Evolutionary conservation across 2,797 vertebrate species (phyloP).

Genomic region (Semaprochilodus insignis): DNA sequence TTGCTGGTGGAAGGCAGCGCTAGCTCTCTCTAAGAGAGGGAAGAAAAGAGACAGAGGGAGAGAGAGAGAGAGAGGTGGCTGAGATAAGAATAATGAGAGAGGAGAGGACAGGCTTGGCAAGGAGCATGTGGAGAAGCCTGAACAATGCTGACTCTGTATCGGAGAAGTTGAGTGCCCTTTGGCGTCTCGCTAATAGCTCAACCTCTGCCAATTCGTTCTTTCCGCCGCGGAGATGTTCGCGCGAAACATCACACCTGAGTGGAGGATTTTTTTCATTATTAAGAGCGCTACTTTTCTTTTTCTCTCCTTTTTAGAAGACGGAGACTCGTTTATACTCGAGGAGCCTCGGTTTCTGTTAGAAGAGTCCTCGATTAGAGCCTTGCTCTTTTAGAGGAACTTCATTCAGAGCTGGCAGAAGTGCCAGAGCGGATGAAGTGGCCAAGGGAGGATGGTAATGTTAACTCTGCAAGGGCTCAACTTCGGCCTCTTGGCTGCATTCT

Average conservation of each 20-base stretch:
- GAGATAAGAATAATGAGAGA: constrained; percentile 7
- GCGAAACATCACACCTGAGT: constrained; percentile 9
- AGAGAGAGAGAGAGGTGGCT: background rate
- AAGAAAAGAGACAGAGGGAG: background rate
- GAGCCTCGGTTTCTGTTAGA: constrained; percentile 26
- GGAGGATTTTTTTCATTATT: constrained; percentile 28
- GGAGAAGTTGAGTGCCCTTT: constrained; percentile 3
- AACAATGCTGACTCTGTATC: background rate
- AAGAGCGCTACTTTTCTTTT: background rate
- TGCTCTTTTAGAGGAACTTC: background rate
- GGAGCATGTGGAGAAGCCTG: background rate
- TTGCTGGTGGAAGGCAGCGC: too few species aligned
- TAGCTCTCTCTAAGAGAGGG: background rate
- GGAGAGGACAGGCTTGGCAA: background rate
- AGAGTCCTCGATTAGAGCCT: constrained; percentile 26
- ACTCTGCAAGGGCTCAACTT: background rate
- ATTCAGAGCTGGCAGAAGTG: background rate
- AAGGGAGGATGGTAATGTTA: constrained; percentile 1
- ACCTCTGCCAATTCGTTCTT: background rate
- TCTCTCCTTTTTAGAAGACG: background rate
- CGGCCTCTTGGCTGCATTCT: constrained; percentile 4
- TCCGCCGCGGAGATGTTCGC: background rate
- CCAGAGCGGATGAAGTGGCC: constrained; percentile 10
- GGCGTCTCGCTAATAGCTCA: constrained; percentile 5
- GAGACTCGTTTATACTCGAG: background rate